These are phyloP conservation scores for Aldabrachelys gigantea DNA, from an alignment of 2,113 vertebrate species.

Conservation along the genomic window DNA sequence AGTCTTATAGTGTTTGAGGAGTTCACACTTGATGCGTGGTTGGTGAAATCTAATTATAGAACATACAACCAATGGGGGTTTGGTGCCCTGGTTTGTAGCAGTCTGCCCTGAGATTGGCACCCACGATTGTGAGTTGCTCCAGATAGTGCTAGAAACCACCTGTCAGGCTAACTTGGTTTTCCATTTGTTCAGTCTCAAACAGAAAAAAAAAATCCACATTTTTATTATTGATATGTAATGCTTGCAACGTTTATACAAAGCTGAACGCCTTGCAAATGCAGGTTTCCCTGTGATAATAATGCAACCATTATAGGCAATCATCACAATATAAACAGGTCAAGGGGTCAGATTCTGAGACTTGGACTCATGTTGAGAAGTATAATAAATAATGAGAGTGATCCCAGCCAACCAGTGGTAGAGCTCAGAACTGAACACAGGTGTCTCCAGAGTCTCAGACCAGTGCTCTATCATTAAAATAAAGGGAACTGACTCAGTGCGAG, in stretches of 20 bases:
- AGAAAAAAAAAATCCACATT: not conserved
- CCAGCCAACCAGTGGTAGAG: not conserved
- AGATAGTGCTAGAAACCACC: too few species aligned
- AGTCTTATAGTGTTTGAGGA: too few species aligned
- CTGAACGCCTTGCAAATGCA: not conserved
- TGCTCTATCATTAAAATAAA: not conserved
- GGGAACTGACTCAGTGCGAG: not conserved
- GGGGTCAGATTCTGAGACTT: not conserved
- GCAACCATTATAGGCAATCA: fast-evolving
- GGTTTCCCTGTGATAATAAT: fast-evolving
- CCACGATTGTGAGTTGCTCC: too few species aligned
- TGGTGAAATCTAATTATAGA: too few species aligned
- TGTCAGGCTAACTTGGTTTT: not conserved
- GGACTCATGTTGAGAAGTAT: not conserved
- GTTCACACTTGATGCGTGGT: too few species aligned
- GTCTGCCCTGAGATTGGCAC: not conserved
- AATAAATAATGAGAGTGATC: not conserved
- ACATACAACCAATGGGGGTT: too few species aligned
- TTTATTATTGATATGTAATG: not conserved
- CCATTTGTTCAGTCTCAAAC: not conserved
- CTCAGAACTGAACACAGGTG: not conserved
- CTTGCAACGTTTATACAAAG: not conserved
- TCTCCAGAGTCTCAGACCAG: not conserved
- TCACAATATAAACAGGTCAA: not conserved
- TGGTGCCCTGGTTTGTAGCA: too few species aligned